phyloP scores from a whole-genome alignment of 2,888 invertebrate species.

The Psylliodes chrysocephalus region DNA sequence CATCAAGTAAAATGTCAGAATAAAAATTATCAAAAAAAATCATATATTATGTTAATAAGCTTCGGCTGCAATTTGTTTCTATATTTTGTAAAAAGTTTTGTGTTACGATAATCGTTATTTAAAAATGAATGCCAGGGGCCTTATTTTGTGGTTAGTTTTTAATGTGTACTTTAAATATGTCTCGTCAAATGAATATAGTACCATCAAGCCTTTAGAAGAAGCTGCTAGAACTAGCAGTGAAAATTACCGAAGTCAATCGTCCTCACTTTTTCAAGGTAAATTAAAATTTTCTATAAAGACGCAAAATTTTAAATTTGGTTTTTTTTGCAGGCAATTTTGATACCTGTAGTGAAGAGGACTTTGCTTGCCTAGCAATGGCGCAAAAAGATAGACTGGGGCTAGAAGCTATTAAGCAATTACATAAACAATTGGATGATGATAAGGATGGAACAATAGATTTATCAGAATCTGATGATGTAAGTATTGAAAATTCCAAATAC shows the following conservation, averaged over 20 bases:
- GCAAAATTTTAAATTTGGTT: too few relatives aligned
- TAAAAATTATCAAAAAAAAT: conserved; percentile 52
- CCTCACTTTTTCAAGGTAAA: conserved; percentile 70
- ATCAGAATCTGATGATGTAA: conserved; percentile 96
- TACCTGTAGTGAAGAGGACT: conserved; percentile 74
- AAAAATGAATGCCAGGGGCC: conserved; percentile 41
- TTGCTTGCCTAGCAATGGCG: conserved; percentile 76
- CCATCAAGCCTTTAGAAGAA: conserved; percentile 16
- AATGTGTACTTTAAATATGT: conserved; percentile 55
- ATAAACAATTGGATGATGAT: conserved; percentile 96
- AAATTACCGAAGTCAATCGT: conserved; percentile 63
- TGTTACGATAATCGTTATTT: conserved; percentile 28
- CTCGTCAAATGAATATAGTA: conserved; percentile 42
- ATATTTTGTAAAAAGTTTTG: conserved; percentile 40
- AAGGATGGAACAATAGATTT: conserved; percentile 97
- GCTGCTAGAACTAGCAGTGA: conserved; percentile 26
- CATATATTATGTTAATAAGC: conserved; percentile 54
- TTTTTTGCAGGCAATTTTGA: conserved; percentile 54
- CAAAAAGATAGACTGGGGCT: conserved; percentile 86
- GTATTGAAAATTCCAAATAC: conserved; percentile 55
- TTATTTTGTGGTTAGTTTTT: conserved; percentile 60
- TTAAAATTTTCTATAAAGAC: too few relatives aligned
- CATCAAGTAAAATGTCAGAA: conserved; percentile 56
- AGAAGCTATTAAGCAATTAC: conserved; percentile 92
- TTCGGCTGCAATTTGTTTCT: conserved; percentile 39